Evolutionary conservation across 2,113 vertebrate genomes (phyloP).

Genomic region (Bubo bubo): DNA sequence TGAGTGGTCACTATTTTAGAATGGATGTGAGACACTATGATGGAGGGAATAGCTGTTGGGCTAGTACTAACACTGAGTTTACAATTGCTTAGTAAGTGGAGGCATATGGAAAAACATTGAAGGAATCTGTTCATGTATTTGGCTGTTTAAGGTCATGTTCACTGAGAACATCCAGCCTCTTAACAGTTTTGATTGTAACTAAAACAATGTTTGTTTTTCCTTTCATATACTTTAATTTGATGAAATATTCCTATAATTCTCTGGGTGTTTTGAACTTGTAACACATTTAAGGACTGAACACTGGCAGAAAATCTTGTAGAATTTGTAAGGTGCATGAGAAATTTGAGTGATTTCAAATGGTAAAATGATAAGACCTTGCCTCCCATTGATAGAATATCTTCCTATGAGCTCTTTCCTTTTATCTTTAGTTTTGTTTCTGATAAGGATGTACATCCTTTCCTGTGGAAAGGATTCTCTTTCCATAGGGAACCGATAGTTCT

Average conservation of each 20-base stretch:
- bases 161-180: not conserved
- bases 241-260: not conserved
- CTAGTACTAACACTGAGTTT: not conserved
- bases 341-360: not conserved
- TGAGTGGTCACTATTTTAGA: not conserved
- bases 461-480: not conserved
- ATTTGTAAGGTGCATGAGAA: not conserved
- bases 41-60: not conserved
- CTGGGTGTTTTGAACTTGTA: not conserved
- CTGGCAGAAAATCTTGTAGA: not conserved
- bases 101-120: not conserved
- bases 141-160: not conserved
- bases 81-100: not conserved
- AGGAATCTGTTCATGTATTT: not conserved
- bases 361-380: not conserved
- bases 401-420: not conserved
- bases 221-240: not conserved
- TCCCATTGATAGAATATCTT: not conserved
- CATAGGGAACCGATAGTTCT: not conserved
- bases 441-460: not conserved
- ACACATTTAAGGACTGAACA: not conserved
- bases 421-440: not conserved
- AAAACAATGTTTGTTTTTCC: not conserved
- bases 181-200: not conserved
- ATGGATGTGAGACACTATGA: not conserved